Evolutionary conservation across 2,113 vertebrate genomes (phyloP).

Genomic region (Uria lomvia): DNA sequence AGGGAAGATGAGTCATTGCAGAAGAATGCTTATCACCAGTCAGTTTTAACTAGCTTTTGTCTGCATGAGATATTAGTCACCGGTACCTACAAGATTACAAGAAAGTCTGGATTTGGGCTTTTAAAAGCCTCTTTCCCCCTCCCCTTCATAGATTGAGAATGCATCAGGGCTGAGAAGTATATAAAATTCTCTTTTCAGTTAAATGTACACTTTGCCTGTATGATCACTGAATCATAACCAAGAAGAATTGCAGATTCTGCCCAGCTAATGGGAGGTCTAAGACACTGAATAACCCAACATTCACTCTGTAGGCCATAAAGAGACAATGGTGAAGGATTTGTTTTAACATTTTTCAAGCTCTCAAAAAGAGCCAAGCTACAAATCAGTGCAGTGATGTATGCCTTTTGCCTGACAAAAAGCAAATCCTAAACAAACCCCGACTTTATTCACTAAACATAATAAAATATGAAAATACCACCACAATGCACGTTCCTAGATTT

Average conservation of each 20-base stretch:
- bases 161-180: slow-evolving; percentile 23
- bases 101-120: slow-evolving; percentile 27
- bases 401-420: background rate
- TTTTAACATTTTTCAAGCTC: slow-evolving; percentile 57
- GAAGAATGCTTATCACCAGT: slow-evolving; percentile 71
- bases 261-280: slow-evolving; percentile 51
- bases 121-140: slow-evolving; percentile 37
- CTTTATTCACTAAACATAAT: background rate
- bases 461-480: background rate
- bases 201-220: slow-evolving; percentile 63
- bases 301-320: slow-evolving; percentile 36
- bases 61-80: slow-evolving; percentile 59
- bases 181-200: slow-evolving; percentile 39
- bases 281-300: slow-evolving; percentile 49
- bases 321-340: slow-evolving; percentile 70
- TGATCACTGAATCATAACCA: slow-evolving; percentile 80
- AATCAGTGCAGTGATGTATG: slow-evolving; percentile 25
- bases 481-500: background rate
- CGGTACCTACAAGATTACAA: slow-evolving; percentile 40
- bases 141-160: slow-evolving; percentile 52
- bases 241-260: slow-evolving; percentile 47
- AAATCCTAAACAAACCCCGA: background rate
- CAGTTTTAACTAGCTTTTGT: slow-evolving; percentile 73
- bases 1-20: slow-evolving; percentile 70
- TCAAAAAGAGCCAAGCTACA: slow-evolving; percentile 31